Conservation (phyloP, 2,797 vertebrate genomes). For the Avahi laniger region DNA sequence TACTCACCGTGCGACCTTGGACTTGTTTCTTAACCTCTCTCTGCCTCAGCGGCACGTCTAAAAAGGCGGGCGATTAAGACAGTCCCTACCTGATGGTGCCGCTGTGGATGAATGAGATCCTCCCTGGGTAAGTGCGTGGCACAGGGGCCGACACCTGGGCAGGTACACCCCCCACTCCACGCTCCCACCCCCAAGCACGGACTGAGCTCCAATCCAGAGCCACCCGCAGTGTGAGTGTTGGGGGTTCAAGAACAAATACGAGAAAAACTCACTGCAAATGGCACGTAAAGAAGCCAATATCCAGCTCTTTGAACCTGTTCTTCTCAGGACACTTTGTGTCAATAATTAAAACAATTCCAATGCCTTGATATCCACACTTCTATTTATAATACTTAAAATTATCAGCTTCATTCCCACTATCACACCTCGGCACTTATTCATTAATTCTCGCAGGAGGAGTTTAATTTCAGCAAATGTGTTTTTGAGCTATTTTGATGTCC, state of each 20-base stretch:
- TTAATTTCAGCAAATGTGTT: constrained; percentile 59
- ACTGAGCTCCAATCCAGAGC: background rate
- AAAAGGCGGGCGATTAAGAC: background rate
- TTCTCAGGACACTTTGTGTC: background rate
- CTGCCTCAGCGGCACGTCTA: background rate
- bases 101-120: background rate
- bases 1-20: background rate
- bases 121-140: background rate
- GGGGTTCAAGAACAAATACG: background rate
- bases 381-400: constrained; percentile 49
- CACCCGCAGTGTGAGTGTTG: fast-evolving
- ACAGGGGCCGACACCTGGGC: fast-evolving
- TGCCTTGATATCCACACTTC: background rate
- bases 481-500: constrained; percentile 45
- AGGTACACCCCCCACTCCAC: too few relatives aligned
- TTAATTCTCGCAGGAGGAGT: constrained; percentile 45
- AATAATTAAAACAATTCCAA: constrained; percentile 33
- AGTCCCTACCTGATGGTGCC: background rate
- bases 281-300: background rate
- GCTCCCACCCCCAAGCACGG: fast-evolving
- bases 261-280: background rate
- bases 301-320: background rate
- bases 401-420: constrained; percentile 6
- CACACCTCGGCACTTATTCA: constrained; percentile 43
- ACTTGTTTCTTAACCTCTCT: background rate